Evolutionary conservation across 1,140 invertebrate species (phyloP), one percentile per base, ranked within the genome.

Genomic region (Lepidurus couesii): DNA sequence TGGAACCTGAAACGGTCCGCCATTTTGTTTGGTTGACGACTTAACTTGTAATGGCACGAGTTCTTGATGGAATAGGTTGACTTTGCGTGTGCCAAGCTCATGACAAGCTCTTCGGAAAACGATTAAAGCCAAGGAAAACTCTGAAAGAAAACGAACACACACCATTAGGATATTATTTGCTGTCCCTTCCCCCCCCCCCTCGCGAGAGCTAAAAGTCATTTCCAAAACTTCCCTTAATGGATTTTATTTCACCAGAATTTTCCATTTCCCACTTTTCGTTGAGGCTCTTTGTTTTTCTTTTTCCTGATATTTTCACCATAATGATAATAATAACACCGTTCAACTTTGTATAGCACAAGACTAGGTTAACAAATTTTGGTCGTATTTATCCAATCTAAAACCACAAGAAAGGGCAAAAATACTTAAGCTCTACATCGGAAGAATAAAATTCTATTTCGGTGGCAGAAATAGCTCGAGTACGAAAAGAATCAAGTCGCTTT

Each of bases 51-150:
- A 65, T 65, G 53, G 53, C 53, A 65, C 53, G 53, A 65, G 53
- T 21, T 21, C 16, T 65, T 9, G 21, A n/a, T 13, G 53, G 53
- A 21, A 65, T n/a, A 65, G 16, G 13, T 21, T 65, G 6, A 7
- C 16, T 65, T 65, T 65, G 53, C 53, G 21, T 65, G 53, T 65
- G 53, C 53, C 53, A 65, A 65, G 53, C 53, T 65, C 53, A 65
- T 65, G 53, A 65, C 53, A 65, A 65, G 53, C 53, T n/a, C 53
- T 65, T 65, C 53, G 53, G 34, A 65, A 65, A 65, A 65, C 53
- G 53, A 65, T 65, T 65, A 65, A 65, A 65, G 34, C 34, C 34
- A 34, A 34, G 53, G 21, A 65, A 65, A 21, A 21, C 53, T 16
- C 53, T 0, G 13, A 65, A 65, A 21, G 21, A 65, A 7, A 16